Percentiles rank a stretch among this genome's conserved stretches.
Conservation (phyloP, 2,113 vertebrate species). For the Acrocephalus arundinaceus region DNA sequence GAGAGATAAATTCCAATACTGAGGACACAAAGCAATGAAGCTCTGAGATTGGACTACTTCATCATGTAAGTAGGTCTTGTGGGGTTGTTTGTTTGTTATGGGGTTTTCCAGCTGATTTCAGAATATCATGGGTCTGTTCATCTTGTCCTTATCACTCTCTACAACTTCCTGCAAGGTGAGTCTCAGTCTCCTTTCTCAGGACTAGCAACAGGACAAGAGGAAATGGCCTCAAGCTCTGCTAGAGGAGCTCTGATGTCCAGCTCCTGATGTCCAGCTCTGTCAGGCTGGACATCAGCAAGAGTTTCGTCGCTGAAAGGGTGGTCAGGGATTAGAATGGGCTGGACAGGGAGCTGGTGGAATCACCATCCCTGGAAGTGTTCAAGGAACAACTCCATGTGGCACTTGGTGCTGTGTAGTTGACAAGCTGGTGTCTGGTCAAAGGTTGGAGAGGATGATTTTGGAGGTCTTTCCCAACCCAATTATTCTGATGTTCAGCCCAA, state of each 20-base stretch:
- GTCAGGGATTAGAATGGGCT: not conserved
- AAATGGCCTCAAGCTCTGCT: not conserved
- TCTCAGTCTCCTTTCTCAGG: not conserved
- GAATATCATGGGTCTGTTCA: not conserved
- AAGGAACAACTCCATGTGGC: fast-evolving
- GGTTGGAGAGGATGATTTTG: not conserved
- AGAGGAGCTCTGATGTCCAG: not conserved
- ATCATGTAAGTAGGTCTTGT: not conserved
- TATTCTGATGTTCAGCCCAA: not conserved
- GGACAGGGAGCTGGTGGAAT: not conserved
- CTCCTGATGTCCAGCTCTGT: not conserved
- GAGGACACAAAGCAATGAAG: not conserved
- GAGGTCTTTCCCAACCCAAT: not conserved
- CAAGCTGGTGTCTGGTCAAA: not conserved
- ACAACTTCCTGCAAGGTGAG: not conserved
- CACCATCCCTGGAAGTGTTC: not conserved
- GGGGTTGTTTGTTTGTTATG: not conserved
- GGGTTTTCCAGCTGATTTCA: not conserved
- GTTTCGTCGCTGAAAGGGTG: not conserved
- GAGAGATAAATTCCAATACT: not conserved
- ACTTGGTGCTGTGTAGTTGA: not conserved
- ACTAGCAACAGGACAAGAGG: not conserved
- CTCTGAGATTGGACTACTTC: not conserved
- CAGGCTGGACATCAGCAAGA: not conserved
- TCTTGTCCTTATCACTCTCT: not conserved